Evolutionary conservation across 2,888 invertebrate genomes (phyloP), one percentile per base, ranked within the genome.

Genomic region (Ormyrus labotus): DNA sequence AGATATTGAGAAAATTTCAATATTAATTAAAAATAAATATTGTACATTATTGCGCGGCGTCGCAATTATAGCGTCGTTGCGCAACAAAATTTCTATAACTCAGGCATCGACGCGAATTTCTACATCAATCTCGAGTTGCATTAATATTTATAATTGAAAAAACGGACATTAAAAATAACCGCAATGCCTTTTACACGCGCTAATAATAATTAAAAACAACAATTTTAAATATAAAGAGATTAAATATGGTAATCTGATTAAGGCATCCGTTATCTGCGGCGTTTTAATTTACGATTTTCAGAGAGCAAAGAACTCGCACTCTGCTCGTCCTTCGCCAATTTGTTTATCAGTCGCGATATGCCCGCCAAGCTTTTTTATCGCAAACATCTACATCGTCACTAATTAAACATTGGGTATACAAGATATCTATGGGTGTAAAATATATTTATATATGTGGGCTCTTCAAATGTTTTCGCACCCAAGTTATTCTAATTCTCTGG

Each of bases 331-430:
- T 79, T 79, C 74, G 47, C 58, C 68, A 79, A 63, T 69, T 73
- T 74, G 64, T 69, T 79, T 79, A 79, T 79, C 74, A 74, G 45
- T 13, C 13, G 53, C 79, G 71, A 75, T 80, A 69, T 47, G 69
- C n/a, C 55, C 2, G 34, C 34, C n/a, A 7, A 76, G 67, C 61
- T 71, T 50, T 68, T 64, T 79, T 80, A 80, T 80, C 80, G 60
- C 13, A 19, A 13, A 51, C 10, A 71, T 80, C 64, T 76, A 71
- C 34, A 71, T 76, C 61, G 57, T 48, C 6, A 68, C 55, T 75
- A 80, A 80, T 70, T 71, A 71, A 79, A 79, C 64, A 34, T 57
- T 34, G 34, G 34, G 34, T 34, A 34, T 34, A 34, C 34, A 34
- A 34, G 34, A 34, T 34, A 34, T 34, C 3, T 34, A 34, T 34